Percentiles rank a stretch among this genome's conserved stretches.
These are phyloP conservation scores for Apteryx mantelli DNA, from an alignment of 2,113 vertebrate genomes.

Conservation along the genomic window DNA sequence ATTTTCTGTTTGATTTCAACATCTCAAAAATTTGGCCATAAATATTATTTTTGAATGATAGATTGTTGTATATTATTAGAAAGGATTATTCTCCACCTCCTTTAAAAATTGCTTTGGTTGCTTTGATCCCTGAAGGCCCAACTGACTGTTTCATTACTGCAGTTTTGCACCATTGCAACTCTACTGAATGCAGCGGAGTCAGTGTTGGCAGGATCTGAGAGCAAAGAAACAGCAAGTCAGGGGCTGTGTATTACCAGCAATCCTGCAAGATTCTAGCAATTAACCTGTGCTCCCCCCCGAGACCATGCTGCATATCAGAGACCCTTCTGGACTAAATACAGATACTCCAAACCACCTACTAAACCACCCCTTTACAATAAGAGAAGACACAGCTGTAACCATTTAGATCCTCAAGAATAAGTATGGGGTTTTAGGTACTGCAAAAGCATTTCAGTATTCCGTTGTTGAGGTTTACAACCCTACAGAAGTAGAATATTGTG, in stretches of 20 bases:
- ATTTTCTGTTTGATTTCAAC: neutral
- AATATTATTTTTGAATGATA: neutral
- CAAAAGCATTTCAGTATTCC: neutral
- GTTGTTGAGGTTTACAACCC: neutral
- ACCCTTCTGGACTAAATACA: neutral
- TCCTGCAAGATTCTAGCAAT: neutral
- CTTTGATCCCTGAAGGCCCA: neutral
- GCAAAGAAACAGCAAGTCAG: fast-evolving
- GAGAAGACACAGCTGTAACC: neutral
- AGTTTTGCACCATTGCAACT: neutral
- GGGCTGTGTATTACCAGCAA: neutral
- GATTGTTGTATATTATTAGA: neutral
- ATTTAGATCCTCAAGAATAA: neutral
- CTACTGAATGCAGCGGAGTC: neutral
- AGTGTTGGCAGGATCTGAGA: neutral
- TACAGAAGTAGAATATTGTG: neutral
- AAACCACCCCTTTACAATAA: neutral
- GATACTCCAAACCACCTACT: neutral
- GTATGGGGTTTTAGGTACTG: neutral
- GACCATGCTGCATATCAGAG: neutral
- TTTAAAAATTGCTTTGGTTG: neutral
- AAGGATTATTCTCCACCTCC: neutral
- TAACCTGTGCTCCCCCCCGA: neutral
- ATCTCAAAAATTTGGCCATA: neutral
- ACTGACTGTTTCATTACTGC: neutral